These are phyloP conservation scores for Psophia crepitans DNA, from an alignment of 2,113 vertebrate species.

Conservation along the genomic window DNA sequence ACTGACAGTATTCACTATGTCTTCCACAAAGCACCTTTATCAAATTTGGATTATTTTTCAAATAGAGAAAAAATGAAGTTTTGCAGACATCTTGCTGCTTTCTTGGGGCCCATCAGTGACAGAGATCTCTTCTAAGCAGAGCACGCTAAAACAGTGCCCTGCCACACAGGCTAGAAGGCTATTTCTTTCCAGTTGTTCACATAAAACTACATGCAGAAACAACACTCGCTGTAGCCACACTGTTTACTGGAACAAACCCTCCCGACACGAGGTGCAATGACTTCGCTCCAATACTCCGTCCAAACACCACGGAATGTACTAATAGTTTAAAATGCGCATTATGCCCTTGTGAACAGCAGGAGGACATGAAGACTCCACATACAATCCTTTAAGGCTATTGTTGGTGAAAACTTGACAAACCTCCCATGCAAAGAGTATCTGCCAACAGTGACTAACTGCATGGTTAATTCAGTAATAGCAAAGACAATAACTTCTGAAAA, in stretches of 20 bases:
- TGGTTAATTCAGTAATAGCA: neutral
- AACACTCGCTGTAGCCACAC: rapidly evolving
- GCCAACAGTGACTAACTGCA: neutral
- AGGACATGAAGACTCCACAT: neutral
- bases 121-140: neutral
- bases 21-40: neutral
- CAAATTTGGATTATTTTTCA: neutral
- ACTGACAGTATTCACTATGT: neutral
- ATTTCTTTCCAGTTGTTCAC: neutral
- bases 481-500: neutral
- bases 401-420: neutral
- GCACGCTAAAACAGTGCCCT: neutral
- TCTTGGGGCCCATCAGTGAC: neutral
- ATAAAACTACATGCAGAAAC: neutral
- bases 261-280: rapidly evolving
- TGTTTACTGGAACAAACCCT: neutral
- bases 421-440: neutral
- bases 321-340: neutral
- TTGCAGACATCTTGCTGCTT: neutral
- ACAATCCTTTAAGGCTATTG: neutral
- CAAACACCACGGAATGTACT: neutral
- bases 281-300: neutral
- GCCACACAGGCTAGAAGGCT: neutral
- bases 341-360: neutral
- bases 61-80: neutral